Evolutionary conservation across 2,888 invertebrate species (phyloP), one percentile per base, ranked within the genome.

Genomic region (Lepeophtheirus nordmannii): DNA sequence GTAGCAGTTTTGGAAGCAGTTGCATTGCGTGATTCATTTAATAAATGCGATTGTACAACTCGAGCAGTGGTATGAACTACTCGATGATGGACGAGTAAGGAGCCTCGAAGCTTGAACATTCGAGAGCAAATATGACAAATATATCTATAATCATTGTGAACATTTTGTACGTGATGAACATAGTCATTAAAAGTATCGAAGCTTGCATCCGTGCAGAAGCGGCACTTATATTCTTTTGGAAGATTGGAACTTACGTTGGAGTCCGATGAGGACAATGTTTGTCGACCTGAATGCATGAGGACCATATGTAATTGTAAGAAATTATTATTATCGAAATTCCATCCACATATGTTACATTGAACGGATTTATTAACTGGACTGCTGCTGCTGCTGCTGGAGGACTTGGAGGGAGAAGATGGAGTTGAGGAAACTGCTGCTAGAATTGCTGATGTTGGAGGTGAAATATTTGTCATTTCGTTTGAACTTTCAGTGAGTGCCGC

Each of bases 91-190:
- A 89, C 84, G 81, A 87, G 85, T 10, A 89, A 75, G 66, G 87
- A 87, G 9, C 88, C 88, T 70, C 84, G 80, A 84, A 87, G 86
- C 75, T 85, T 86, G 72, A 88, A 89, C 68, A 82, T 80, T 75
- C 87, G 87, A 0, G 85, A 80, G 73, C 89, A 89, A 67, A 87
- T 76, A 73, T 87, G 85, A 72, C 89, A 89, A 67, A 83, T 23
- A 58, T 68, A 69, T 17, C 60, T 80, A 72, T 64, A 30, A 38
- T 66, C 67, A 40, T 65, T 46, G 46, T 68, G 68, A 22, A 56
- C 64, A 17, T 17, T 11, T 40, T 41, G 38, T 20, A 62, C 20
- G 62, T 62, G 62, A 20, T 39, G 30, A 12, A 39, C 20, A 17
- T 40, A 62, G 40, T 62, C 17, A 17, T 62, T 40, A 41, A 39